A percentile compares a stretch with the other conserved stretches of the same genome.
phyloP scores from a whole-genome alignment of 2,797 vertebrate genomes.

The Argya squamiceps region DNA sequence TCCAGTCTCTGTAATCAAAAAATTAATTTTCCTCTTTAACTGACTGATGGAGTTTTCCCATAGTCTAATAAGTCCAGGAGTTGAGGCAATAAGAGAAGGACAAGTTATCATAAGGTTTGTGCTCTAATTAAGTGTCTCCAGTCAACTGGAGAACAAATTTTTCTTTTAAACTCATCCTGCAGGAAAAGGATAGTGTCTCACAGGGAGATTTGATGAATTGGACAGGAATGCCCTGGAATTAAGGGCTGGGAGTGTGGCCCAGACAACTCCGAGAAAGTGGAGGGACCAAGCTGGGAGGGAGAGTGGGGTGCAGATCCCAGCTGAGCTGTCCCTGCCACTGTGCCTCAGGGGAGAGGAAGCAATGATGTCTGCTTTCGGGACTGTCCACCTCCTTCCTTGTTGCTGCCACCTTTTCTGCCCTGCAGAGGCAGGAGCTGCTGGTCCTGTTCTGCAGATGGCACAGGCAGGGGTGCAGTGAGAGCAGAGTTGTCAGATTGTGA shows the following conservation, averaged over 20 bases:
- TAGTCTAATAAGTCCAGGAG: neutral
- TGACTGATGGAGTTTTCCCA: neutral
- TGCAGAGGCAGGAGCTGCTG: neutral
- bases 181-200: neutral
- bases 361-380: neutral
- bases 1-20: slow-evolving; percentile 6
- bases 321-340: neutral
- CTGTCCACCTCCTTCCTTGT: neutral
- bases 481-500: neutral
- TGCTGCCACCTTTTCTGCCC: neutral
- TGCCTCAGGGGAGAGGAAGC: neutral
- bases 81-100: neutral
- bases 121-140: neutral
- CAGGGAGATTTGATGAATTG: neutral
- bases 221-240: neutral
- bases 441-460: neutral
- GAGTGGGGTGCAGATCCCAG: neutral
- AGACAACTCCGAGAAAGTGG: neutral
- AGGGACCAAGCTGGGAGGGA: neutral
- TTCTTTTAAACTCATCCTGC: neutral
- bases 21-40: slow-evolving; percentile 24
- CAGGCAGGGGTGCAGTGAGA: neutral
- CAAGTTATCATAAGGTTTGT: neutral
- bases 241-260: neutral
- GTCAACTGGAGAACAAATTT: neutral